A percentile compares a stretch with the other conserved stretches of the same genome.
Conservation (phyloP, 2,888 invertebrate genomes). For the Drosophila mercatorum region DNA sequence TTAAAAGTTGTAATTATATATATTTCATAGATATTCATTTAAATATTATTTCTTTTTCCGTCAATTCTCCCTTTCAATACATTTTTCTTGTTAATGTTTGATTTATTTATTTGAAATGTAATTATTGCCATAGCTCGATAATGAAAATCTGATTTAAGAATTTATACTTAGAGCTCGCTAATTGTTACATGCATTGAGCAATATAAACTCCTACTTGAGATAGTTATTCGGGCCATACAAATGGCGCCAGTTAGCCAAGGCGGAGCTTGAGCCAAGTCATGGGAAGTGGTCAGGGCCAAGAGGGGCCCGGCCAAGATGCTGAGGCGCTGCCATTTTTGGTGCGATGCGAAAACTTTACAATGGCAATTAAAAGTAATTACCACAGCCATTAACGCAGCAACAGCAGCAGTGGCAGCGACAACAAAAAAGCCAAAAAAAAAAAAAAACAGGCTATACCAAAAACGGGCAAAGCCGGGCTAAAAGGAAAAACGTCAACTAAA, state of each 20-base stretch:
- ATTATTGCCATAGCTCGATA: background rate
- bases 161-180: background rate
- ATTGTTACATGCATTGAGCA: background rate
- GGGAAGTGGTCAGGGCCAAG: slow-evolving; percentile 52
- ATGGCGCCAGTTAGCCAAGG: slow-evolving; percentile 43
- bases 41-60: too few relatives aligned
- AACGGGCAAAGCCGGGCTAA: slow-evolving; percentile 62
- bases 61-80: too few relatives aligned
- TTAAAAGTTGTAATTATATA: too few relatives aligned
- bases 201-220: background rate
- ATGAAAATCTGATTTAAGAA: background rate
- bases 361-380: slow-evolving; percentile 78
- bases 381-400: slow-evolving; percentile 73
- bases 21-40: too few relatives aligned
- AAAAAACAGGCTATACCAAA: slow-evolving; percentile 57
- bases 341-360: slow-evolving; percentile 78
- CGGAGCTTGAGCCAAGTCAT: slow-evolving; percentile 38
- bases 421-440: slow-evolving; percentile 4
- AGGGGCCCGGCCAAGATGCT: slow-evolving; percentile 40
- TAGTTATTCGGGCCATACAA: slow-evolving; percentile 23
- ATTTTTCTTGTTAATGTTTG: too few relatives aligned
- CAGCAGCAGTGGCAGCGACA: slow-evolving; percentile 28
- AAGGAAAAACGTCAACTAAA: slow-evolving; percentile 61
- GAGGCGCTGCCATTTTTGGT: slow-evolving; percentile 70
- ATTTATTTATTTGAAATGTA: too few relatives aligned